Conservation (phyloP, 1,140 invertebrate genomes). For the Drosophila sproati region DNA sequence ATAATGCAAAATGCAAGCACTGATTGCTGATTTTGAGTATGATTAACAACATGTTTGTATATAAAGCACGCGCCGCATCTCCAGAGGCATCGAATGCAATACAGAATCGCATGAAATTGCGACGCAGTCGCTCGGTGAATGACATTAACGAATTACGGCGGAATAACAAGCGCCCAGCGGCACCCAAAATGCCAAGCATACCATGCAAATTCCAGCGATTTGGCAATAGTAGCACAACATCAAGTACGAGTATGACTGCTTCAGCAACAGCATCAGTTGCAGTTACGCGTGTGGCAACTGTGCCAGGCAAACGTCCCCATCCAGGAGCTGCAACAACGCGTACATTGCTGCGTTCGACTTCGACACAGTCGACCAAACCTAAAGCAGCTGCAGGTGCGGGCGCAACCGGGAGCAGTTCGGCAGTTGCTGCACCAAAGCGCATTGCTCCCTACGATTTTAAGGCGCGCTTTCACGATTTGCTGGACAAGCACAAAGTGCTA, state of each 20-base stretch:
- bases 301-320: constrained; percentile 20
- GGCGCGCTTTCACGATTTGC: constrained; percentile 86
- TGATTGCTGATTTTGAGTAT: background rate
- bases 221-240: constrained; percentile 14
- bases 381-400: constrained; percentile 17
- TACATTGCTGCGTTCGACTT: constrained; percentile 8
- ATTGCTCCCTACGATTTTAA: constrained; percentile 87
- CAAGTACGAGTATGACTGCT: constrained; percentile 1
- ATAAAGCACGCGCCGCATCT: constrained; percentile 61
- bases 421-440: constrained; percentile 62
- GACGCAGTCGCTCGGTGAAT: constrained; percentile 75
- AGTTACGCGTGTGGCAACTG: background rate
- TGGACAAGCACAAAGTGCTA: constrained; percentile 86
- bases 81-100: constrained; percentile 49
- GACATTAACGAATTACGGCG: constrained; percentile 65
- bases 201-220: constrained; percentile 60
- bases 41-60: background rate
- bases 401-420: background rate
- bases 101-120: constrained; percentile 54
- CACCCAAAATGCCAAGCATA: constrained; percentile 56
- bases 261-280: constrained; percentile 5
- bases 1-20: background rate
- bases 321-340: constrained; percentile 2
- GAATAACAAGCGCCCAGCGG: constrained; percentile 53
- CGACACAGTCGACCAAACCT: constrained; percentile 20